phyloP scores from a whole-genome alignment of 2,113 vertebrate species.

The Strix aluco region DNA sequence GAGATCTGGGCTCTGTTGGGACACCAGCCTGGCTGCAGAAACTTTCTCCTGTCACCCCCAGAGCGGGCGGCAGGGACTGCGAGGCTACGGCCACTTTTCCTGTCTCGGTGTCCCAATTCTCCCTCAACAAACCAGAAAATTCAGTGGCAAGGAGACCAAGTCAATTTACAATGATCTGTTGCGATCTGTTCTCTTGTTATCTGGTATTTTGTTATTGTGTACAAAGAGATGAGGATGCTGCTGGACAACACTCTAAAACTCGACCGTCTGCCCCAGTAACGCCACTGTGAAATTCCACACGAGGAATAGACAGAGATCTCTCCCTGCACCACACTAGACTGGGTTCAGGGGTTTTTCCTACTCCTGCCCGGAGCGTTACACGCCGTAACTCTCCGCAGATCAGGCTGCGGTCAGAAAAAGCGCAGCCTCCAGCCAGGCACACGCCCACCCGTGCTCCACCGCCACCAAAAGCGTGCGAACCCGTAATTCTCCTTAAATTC shows the following conservation, averaged over 20 bases:
- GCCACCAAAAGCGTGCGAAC: rapidly evolving
- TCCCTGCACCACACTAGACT: rapidly evolving
- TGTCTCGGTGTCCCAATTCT: rapidly evolving
- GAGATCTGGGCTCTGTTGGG: no score
- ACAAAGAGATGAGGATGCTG: background rate
- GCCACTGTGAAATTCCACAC: rapidly evolving
- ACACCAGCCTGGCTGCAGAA: no score
- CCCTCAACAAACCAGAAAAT: rapidly evolving
- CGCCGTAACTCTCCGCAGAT: no score
- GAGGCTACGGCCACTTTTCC: rapidly evolving
- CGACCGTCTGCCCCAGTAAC: background rate
- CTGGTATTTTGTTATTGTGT: no score
- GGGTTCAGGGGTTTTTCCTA: background rate
- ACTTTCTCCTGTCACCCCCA: rapidly evolving
- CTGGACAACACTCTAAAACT: background rate
- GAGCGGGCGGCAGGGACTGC: rapidly evolving
- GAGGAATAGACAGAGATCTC: rapidly evolving
- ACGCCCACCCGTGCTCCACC: background rate
- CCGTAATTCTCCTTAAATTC: rapidly evolving
- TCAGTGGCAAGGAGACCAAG: background rate
- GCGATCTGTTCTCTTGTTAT: no score
- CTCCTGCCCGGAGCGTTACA: rapidly evolving
- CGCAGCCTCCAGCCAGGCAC: rapidly evolving
- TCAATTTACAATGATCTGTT: background rate
- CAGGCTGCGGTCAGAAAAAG: no score